Evolutionary conservation across 2,113 vertebrate species (phyloP), one percentile per base, ranked within the genome.

Genomic region (Brachyistius frenatus): DNA sequence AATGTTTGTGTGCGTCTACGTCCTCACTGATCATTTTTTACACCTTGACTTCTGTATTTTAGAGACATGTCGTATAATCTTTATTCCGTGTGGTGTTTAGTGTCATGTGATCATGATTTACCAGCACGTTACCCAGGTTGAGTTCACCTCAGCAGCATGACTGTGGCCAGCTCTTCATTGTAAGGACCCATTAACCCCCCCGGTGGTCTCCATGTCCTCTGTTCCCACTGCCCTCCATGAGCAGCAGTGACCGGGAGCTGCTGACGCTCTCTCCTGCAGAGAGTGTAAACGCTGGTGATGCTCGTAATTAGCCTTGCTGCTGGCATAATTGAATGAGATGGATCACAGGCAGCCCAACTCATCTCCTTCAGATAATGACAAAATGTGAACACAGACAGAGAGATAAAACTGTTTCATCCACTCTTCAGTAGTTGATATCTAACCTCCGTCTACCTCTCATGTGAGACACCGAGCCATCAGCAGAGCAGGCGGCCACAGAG

Each of bases 251-350:
- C 66, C 56, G 41, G 7, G 41, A 44, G 64, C 54, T 49, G 41
- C 58, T 68, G 71, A 87, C 49, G 79, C 50, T 56, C 64, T 64
- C 54, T 89, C 86, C 80, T 79, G 68, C 78, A 75, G 84, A 61
- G 84, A 57, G 78, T 78, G 76, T 85, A 76, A 91, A 85, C 58
- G 81, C 80, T 83, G 72, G 41, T 70, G 67, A 91, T 79, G 78
- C 73, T 88, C 57, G 61, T 76, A 86, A 86, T 89, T 76, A 78
- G 66, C 75, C 15, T 62, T 57, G 71, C 80, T 80, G 73, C 81
- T 76, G 84, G 72, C 66, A 78, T 88, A 84, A 89, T 89, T 85
- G 86, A 91, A 85, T 58, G 73, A 73, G 78, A 81, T 77, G 69
- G 78, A 81, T 90, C 11, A 30, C 44, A 66, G 49, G 50, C 73